Evolutionary conservation across 2,888 invertebrate genomes (phyloP), one percentile per base, ranked within the genome.

Genomic region (Archips crataeganus): DNA sequence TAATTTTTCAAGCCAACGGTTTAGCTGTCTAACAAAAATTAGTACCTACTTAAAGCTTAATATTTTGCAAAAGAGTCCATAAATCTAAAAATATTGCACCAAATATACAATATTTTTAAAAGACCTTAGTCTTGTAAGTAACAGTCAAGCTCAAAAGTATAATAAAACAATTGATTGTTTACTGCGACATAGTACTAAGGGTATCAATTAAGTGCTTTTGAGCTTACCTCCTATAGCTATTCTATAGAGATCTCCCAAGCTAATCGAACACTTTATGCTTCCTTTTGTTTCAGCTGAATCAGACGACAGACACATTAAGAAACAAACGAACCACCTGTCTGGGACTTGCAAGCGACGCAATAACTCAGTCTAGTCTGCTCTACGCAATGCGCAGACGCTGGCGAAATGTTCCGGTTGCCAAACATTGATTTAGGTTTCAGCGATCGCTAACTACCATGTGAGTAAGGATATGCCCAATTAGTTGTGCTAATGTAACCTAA

Each of bases 391-490:
- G 39, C 36, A 49, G 36, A 36, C 49, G 23, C 45, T 70, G 39
- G 59, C 39, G 70, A 59, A 70, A 71, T 49, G 15, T 66, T 61
- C 47, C 64, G 51, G 34, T 68, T 68, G 63, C 47, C 68, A 68
- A 73, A 61, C 61, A 3, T 63, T 63, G 72, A 68, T 68, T 73
- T 68, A 59, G 71, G 42, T 51, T 51, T 39, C 15, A 11, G 6
- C 51, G 54, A 67, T 62, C 67, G 47, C 23, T 68, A 68, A 59
- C 61, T 61, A 61, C 47, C 61, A 54, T 39, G 59, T 51, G 32
- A 42, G 47, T 34, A 67, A 63, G 72, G 63, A 72, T 72, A 68
- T 63, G 57, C 39, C 49, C 36, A 73, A 73, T 68, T 63, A 23
- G 67, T 64, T 36, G 13, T 13, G 32, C 11, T 57, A 54, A 23